Evolutionary conservation across 2,888 invertebrate species (phyloP), one percentile per base, ranked within the genome.

Genomic region (Cerastis leucographa): DNA sequence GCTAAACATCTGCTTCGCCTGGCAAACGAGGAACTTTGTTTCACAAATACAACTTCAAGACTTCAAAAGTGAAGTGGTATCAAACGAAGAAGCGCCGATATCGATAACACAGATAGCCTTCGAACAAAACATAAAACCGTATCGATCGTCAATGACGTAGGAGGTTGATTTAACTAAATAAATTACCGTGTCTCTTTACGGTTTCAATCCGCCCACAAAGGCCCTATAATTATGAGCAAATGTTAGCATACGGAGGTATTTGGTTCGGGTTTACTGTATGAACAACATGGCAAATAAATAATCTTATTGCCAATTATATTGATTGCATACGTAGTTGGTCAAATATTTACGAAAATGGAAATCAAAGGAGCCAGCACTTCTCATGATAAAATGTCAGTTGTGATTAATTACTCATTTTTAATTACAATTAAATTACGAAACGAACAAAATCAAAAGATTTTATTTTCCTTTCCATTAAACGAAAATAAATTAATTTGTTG

Each of bases 161-260:
- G 64, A 59, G 67, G 75, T 82, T 77, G 73, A 85, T 86, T 80
- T 70, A 70, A 81, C 67, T 81, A 75, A 87, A 80, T 78, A 87
- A 83, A 83, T 83, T 76, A 76, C 59, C 46, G 76, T 71, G 40
- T 81, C 75, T 80, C 68, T 80, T 78, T 80, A 72, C 46, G 74
- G 70, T 86, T 78, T 74, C 83, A 83, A 81, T 80, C 79, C 72
- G 59, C 72, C 79, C 68, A 85, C 83, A 87, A 89, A 87, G 72
- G 80, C 72, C 64, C 49, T 77, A 69, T 85, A 86, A 88, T 87
- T 88, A 85, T 64, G 83, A 85, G 69, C 74, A 85, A 87, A 85
- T 84, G 75, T 83, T 78, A 79, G 69, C 68, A 62, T 69, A 72
- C 56, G 42, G 51, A 71, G 68, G 49, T 64, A 83, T 80, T 77